Evolutionary conservation across 2,797 vertebrate genomes (phyloP), one percentile per base, ranked within the genome.

Genomic region (Chaunax sp.): DNA sequence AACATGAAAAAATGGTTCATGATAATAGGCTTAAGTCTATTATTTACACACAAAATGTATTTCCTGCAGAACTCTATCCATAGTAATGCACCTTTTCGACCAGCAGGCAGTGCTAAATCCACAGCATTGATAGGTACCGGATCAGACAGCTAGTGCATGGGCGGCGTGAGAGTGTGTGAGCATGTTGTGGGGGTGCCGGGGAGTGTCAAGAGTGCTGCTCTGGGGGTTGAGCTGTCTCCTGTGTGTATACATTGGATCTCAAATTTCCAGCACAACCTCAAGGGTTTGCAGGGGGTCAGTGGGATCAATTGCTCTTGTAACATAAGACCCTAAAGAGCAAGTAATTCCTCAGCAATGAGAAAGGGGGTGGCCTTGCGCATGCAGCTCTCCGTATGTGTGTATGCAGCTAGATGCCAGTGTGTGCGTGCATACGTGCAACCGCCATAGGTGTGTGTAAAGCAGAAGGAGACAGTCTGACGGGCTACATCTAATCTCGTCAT

Each of bases 271-370:
- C 92, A 94, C 93, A 94, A 94, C 90, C 93, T 94, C 88, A 89
- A 94, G 94, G 95, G 95, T 94, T 96, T 96, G 92, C 93, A 94
- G 91, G 74, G 95, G 97, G 96, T 96, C 96, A 96, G 75, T 72
- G 92, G 93, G 96, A 98, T 97, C 96, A 98, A 99, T 97, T 97
- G 96, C 95, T 95, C 91, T 92, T 78, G 97, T 97, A 98, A 99
- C 92, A 87, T 90, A 95, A 98, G 93, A 95, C 94, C 92, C 93
- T 85, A 95, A 96, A 95, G 93, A 96, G 95, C 95, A 95, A 96
- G 95, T 93, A 95, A 96, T 96, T 96, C 93, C 94, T 93, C 94
- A 96, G 95, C 95, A 95, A 94, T 88, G 90, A 94, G 88, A 70
- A 87, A 92, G 93, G 94, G 95, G 92, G 91, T 94, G 94, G 93